Conservation (phyloP, 1,140 invertebrate genomes). For the Matsumurasca onukii region DNA sequence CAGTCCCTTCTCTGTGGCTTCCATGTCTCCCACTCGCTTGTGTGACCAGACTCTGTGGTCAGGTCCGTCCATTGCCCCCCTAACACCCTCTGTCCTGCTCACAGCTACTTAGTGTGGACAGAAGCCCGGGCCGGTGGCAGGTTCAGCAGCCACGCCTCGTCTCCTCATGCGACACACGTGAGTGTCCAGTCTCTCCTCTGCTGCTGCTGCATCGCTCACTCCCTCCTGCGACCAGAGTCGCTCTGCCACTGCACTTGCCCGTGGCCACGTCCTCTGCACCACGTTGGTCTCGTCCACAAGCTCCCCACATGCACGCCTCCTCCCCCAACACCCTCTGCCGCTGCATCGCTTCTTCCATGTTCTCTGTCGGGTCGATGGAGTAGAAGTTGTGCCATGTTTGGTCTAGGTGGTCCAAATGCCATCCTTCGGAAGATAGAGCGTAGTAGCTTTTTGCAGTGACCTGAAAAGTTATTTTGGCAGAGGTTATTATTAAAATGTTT, state of each 20-base stretch:
- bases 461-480: no score
- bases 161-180: constrained; percentile 80
- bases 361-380: constrained; percentile 68
- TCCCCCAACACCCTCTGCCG: constrained; percentile 72
- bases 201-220: constrained; percentile 49
- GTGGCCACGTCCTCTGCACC: constrained; percentile 68
- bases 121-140: constrained; percentile 65
- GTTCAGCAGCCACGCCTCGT: constrained; percentile 69
- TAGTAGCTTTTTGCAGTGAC: constrained; percentile 54
- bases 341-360: constrained; percentile 48
- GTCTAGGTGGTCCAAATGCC: constrained; percentile 80
- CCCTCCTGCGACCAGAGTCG: constrained; percentile 68
- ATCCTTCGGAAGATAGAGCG: constrained; percentile 73
- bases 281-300: constrained; percentile 69
- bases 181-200: constrained; percentile 69
- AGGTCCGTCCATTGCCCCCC: no score
- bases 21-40: no score
- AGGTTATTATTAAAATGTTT: no score
- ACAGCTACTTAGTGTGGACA: no score
- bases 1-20: no score
- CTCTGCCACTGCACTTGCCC: constrained; percentile 82
- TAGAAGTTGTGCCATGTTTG: constrained; percentile 80
- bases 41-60: no score
- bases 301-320: constrained; percentile 92
- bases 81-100: no score